Conservation (phyloP, 2,797 vertebrate species). For the Mormyrus hasselquistii region DNA sequence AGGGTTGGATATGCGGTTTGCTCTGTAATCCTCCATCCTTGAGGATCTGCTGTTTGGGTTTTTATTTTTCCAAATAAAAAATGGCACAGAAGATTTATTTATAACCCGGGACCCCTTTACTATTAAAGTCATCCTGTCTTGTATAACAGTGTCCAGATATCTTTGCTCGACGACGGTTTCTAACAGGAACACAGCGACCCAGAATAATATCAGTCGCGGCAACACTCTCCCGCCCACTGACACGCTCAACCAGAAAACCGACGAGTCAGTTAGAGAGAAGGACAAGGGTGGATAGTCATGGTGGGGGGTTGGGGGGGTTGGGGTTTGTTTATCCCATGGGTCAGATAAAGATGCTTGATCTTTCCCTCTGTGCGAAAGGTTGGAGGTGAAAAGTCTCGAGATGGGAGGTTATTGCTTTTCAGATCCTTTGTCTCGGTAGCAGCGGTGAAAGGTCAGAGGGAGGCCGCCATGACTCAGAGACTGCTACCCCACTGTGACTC, state of each 20-base stretch:
- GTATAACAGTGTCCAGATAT: conserved; percentile 34
- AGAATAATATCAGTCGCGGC: conserved; percentile 32
- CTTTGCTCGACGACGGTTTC: conserved; percentile 39
- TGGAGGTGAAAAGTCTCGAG: conserved; percentile 34
- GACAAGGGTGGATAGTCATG: conserved; percentile 8
- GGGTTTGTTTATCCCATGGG: conserved; percentile 16
- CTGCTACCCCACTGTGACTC: conserved; percentile 29
- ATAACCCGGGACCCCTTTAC: conserved; percentile 22
- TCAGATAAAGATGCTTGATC: conserved; percentile 39
- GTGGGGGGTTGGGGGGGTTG: conserved; percentile 1
- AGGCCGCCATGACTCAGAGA: conserved; percentile 39
- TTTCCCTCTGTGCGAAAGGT: conserved; percentile 35
- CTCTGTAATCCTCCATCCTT: not conserved
- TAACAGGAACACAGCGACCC: conserved; percentile 44
- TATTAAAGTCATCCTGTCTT: conserved; percentile 36
- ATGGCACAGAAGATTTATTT: not conserved
- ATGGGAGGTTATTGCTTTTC: conserved; percentile 12
- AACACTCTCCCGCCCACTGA: conserved; percentile 21
- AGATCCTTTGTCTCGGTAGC: conserved; percentile 16
- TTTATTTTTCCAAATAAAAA: not conserved
- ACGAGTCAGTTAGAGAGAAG: conserved; percentile 34
- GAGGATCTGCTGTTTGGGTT: not conserved
- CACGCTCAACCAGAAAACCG: conserved; percentile 30
- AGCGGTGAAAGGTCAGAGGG: conserved; percentile 41
- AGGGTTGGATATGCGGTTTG: not conserved